Evolutionary conservation across 2,797 vertebrate genomes (phyloP).

Genomic region (Meriones psammophilus): DNA sequence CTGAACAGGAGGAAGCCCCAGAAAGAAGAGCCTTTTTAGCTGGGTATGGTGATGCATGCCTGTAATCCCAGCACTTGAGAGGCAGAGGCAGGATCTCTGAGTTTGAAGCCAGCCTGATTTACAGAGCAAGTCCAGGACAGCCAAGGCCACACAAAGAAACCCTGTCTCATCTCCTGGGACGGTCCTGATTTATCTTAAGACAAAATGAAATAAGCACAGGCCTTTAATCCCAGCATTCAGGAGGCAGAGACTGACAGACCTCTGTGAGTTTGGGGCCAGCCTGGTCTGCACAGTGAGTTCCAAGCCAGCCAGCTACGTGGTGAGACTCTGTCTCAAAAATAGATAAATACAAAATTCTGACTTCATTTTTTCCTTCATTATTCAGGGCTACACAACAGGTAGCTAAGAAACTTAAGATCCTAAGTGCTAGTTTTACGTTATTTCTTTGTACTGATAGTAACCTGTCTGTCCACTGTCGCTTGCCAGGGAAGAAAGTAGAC

Average conservation of each 20-base stretch:
- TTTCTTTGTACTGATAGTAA: conserved; percentile 45
- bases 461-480: not conserved
- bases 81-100: no score
- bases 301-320: not conserved
- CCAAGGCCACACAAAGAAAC: no score
- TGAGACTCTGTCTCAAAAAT: not conserved
- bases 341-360: conserved; percentile 16
- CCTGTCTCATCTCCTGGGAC: not conserved
- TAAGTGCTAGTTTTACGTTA: conserved; percentile 12
- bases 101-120: no score
- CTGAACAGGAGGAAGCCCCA: not conserved
- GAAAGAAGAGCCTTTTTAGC: conserved; percentile 25
- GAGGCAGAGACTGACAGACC: not conserved
- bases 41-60: no score
- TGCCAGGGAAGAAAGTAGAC: conserved; percentile 23
- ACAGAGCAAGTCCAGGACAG: no score
- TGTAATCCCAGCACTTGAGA: no score
- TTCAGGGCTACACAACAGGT: not conserved
- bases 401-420: conserved; percentile 30
- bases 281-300: not conserved
- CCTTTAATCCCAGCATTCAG: not conserved
- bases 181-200: conserved; percentile 31
- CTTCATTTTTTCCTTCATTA: conserved; percentile 46
- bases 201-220: conserved; percentile 33
- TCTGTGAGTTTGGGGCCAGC: not conserved